Base-by-base conservation (phyloP, 2,888 invertebrate species). In the Acronicta aceris region DNA sequence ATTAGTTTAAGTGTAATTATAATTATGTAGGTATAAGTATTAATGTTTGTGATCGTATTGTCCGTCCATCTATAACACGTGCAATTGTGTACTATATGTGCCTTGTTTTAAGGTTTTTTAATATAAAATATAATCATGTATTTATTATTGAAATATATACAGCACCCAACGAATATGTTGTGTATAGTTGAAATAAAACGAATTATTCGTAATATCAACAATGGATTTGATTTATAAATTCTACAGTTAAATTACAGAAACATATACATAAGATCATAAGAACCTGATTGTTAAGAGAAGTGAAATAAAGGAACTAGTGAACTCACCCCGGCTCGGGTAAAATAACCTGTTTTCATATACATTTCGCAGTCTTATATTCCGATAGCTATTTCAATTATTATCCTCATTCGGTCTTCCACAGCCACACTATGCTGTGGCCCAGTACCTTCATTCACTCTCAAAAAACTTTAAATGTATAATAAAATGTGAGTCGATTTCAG, bases 1-100 rank as follows among this genome's bases (percentile, higher is more conserved):
- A 30, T 53, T 74, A 45, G 41, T 47, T 42, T 3, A 38, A 38
- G 38, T 38, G 6, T 38, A n/a, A 1, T 27, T n/a, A n/a, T n/a
- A n/a, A n/a, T n/a, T n/a, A n/a, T n/a, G n/a, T n/a, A n/a, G n/a
- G 21, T 5, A 33, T 72, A 70, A 75, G 61, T 21, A 60, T 76
- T 63, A 81, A 80, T 84, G 85, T 90, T 89, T 91, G 91, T 92
- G 90, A 92, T 89, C 72, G 91, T 90, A 42, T 55, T 82, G 88
- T 89, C 92, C 92, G 92, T 92, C 92, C 92, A 86, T 81, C 47
- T 77, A 73, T 47, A 71, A 15, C 12, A 27, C 30, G 89, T 89
- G 88, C 87, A 89, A 88, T 88, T 83, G 74, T 81, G 68, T 63
- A 69, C 49, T 27, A 4, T 64, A 77, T 53, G 83, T 86, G 85